Conservation (phyloP, 2,888 invertebrate species). For the Parnassius apollo region DNA sequence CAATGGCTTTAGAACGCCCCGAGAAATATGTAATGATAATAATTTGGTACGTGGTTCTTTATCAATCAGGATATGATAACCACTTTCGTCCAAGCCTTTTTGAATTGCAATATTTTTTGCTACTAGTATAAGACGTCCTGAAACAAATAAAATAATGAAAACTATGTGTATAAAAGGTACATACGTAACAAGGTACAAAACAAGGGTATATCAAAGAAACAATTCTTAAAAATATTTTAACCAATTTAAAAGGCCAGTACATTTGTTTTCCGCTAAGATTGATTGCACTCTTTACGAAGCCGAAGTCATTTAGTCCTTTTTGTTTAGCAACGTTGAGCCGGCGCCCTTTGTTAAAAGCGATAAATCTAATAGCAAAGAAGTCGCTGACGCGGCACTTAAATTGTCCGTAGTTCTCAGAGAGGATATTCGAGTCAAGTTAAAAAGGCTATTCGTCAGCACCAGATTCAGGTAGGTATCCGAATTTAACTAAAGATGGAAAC, state of each 20-base stretch:
- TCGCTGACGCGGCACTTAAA: no score
- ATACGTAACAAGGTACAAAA: no score
- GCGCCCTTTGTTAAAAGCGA: conserved; percentile 76
- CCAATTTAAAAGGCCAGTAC: conserved; percentile 85
- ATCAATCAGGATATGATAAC: conserved; percentile 59
- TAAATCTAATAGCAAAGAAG: background rate
- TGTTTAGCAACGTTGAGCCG: conserved; percentile 88
- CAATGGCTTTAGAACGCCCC: conserved; percentile 59
- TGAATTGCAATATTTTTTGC: conserved; percentile 89
- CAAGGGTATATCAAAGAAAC: background rate
- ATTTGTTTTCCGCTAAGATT: conserved; percentile 94
- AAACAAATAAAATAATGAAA: conserved; percentile 30
- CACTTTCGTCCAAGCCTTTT: conserved; percentile 76
- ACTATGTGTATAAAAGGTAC: background rate
- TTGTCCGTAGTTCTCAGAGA: no score
- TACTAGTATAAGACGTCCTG: conserved; percentile 89
- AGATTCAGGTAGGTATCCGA: no score
- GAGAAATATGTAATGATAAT: conserved; percentile 56
- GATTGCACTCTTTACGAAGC: conserved; percentile 92
- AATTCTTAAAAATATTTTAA: conserved; percentile 18
- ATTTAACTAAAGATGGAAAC: no score
- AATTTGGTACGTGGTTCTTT: conserved; percentile 48
- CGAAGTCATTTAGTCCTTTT: conserved; percentile 82
- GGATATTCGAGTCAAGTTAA: no score
- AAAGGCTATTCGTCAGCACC: no score